Evolutionary conservation across 1,140 invertebrate species (phyloP), one percentile per base, ranked within the genome.

Genomic region (Geopemphigus sp.): DNA sequence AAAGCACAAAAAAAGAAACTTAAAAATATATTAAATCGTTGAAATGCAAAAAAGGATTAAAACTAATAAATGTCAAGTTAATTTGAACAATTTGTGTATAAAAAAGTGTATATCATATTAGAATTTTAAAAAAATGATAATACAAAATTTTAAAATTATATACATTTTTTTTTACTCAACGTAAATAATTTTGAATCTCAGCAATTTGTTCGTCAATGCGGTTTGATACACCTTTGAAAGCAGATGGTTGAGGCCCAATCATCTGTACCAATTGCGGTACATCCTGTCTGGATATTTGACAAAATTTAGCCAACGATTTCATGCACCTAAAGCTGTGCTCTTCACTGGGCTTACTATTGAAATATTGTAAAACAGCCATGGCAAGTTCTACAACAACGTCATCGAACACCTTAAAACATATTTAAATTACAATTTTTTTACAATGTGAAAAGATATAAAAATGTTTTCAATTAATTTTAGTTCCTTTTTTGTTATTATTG

Each of bases 351-450:
- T 90, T 92, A 66, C 88, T 88, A 82, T 92, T 92, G 86, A 96
- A 91, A 86, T 91, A 95, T 88, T 97, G 95, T 26, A 96, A 89
- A 82, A 96, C 87, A n/a, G 95, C 95, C 92, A 96, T 95, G 19
- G 94, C 91, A 82, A 97, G 85, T 86, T 97, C 95, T 24, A 95
- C 93, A 47, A 95, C 94, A 19, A 96, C 92, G 84, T 97, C 95
- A 85, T 97, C 95, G 85, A 96, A 97, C 22, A 96, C 93, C 94
- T 96, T 29, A 12, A 29, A 84, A 22, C 22, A 39, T 22, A 15
- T 39, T 54, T 39, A 8, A 74, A 74, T 19, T n/a, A 45, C 6
- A 74, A 56, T 39, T 5, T 8, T 45, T 29, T 26, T 61, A 5
- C 26, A 61, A 4, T 11, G 3, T 29, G 26, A 53, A 53, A 54